These are phyloP conservation scores for Chauna torquata DNA, from an alignment of 2,113 vertebrate species.

Conservation along the genomic window DNA sequence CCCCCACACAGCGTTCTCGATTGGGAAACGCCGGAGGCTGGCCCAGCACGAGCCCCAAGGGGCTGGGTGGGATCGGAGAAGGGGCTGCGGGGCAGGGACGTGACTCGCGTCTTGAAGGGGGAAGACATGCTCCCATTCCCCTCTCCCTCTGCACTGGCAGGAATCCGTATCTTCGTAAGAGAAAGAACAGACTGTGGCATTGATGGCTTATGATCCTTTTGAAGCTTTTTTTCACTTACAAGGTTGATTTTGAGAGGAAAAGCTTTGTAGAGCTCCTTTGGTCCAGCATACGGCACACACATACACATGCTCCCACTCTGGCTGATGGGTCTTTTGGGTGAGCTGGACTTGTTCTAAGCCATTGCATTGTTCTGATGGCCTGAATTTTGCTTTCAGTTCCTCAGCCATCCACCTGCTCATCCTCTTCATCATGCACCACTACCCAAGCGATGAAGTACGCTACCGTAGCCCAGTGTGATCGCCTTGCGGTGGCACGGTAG, in stretches of 20 bases:
- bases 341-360: background rate
- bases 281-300: background rate
- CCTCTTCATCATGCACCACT: fast-evolving
- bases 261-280: background rate
- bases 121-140: background rate
- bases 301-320: fast-evolving
- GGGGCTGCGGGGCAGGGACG: fast-evolving
- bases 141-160: fast-evolving
- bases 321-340: background rate
- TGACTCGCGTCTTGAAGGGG: fast-evolving
- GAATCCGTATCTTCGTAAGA: background rate
- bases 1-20: fast-evolving
- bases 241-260: background rate
- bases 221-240: background rate
- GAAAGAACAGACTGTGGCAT: background rate
- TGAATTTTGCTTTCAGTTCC: background rate
- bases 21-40: background rate
- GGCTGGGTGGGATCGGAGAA: background rate
- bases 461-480: fast-evolving
- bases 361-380: background rate
- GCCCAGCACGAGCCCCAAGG: background rate
- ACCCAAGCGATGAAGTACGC: fast-evolving
- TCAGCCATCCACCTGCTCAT: background rate
- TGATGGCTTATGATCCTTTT: background rate
- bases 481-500: background rate